Base-by-base conservation (phyloP, 2,113 vertebrate species). In the Sisor rabdophorus region DNA sequence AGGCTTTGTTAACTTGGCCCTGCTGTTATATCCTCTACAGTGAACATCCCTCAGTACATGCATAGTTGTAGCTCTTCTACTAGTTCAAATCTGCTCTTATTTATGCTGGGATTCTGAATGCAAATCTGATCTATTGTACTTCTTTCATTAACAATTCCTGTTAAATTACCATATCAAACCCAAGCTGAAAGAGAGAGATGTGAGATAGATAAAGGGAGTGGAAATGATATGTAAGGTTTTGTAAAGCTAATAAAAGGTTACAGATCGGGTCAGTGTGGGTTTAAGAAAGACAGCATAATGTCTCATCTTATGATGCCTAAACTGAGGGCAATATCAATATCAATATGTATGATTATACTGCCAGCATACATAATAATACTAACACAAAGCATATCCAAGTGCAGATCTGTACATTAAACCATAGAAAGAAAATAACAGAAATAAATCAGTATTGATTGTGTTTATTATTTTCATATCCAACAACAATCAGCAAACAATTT, bases 131-230 rank as follows among this genome's bases (percentile, higher is more conserved):
- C 16, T 74, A 71, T 76, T 65, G 73, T 64, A 6, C 58, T 50
- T 13, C 19, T 56, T 58, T 36, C 59, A 71, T 60, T 71, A 75
- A 50, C 56, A 76, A 48, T 71, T 72, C 73, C 74, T 53, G 61
- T 26, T 47, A 36, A 48, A 76, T 80, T 80, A 76, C 50, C 73
- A 76, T 72, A 65, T 76, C 79, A 80, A 80, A 69, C 40, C 2
- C 50, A 15, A 26, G 19, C 47, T 26, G 22, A 76, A 50, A 44
- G 20, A 65, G 44, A 32, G 47, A 26, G 64, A 30, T 56, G 68
- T 22, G 50, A 22, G 44, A 76, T 32, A 60, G 69, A 53, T 48
- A 36, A 48, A 71, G 47, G 47, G 64, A 63, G 30, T 73, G 22
- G 20, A 52, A 60, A 75, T 52, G 64, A 60, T 70, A 26, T 59